Conservation (phyloP, 2,113 vertebrate genomes). For the Genyomyrus donnyi region DNA sequence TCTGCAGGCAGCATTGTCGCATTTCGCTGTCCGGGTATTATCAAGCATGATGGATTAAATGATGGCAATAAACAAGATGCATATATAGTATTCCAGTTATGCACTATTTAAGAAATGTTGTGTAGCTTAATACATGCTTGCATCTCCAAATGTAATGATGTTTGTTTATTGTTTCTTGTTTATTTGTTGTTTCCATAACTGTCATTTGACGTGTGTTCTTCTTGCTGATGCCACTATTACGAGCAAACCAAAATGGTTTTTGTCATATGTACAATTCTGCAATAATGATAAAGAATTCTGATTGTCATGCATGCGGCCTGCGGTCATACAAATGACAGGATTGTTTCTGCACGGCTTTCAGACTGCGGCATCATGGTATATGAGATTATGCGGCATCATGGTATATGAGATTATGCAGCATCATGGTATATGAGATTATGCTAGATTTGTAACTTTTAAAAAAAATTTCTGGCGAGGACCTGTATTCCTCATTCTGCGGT, state of each 20-base stretch:
- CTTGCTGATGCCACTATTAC: neutral
- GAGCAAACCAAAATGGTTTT: neutral
- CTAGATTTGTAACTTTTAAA: constrained; percentile 49
- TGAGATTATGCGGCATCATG: constrained; percentile 50
- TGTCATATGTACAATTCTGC: neutral
- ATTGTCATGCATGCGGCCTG: neutral
- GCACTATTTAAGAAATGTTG: neutral
- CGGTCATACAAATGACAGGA: constrained; percentile 38
- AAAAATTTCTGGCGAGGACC: constrained; percentile 9
- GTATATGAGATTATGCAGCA: constrained; percentile 36
- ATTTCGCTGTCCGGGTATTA: neutral
- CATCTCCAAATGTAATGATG: neutral
- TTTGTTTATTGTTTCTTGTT: neutral
- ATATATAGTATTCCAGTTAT: no score
- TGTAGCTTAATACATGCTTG: neutral
- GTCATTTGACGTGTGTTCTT: neutral
- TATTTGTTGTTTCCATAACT: neutral
- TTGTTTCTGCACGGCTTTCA: constrained; percentile 32
- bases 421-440: no score
- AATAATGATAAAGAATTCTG: neutral
- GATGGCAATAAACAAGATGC: no score
- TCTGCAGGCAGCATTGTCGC: neutral
- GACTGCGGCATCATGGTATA: constrained; percentile 44
- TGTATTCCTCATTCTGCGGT: constrained; percentile 34
- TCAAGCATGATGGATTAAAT: neutral